Base-by-base conservation (phyloP, 2,888 invertebrate species). In the Lampropteryx suffumata region DNA sequence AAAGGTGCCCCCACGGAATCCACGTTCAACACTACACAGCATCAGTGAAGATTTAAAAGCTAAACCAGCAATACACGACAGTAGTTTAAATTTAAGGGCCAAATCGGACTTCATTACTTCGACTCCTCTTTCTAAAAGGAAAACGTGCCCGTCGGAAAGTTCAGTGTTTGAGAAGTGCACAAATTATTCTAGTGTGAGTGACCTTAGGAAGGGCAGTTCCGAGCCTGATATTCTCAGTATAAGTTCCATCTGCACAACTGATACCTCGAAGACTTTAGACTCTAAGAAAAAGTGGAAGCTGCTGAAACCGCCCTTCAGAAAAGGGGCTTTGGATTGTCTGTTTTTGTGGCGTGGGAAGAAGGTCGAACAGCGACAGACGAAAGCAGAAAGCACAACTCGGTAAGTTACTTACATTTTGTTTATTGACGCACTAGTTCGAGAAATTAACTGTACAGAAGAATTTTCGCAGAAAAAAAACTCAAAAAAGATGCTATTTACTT, bases 281-380 rank as follows among this genome's bases (percentile, higher is more conserved):
- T 69, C 74, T 42, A 82, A 79, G 59, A 90, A 82, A 57, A 73
- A 79, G 50, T 87, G 83, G 84, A 87, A 79, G 56, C 62, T 84
- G 48, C 64, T 87, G 26, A 86, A 79, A 59, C 82, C 82, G 6
- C 79, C 80, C 0, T 84, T 88, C 59, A 76, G 76, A 41, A 90
- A 85, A 71, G 82, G 82, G 26, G 73, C 86, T 27, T 84, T 90
- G 56, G 87, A 88, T 64, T 87, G 86, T 64, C 70, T 90, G 62
- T 67, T 90, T 29, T 75, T 76, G 32, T 90, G 90, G 90, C 84
- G 87, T 50, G 78, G 81, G 57, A 89, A 83, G 66, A 87, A 82
- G 65, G 65, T 76, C 37, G 72, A 64, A 34, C 51, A 70, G 27
- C 63, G 71, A 14, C 65, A 55, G 44, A 13, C 68, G 49, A n/a